A percentile compares a stretch with the other conserved stretches of the same genome.
phyloP scores from a whole-genome alignment of 2,888 invertebrate species.

The Acanthopleura granulata region DNA sequence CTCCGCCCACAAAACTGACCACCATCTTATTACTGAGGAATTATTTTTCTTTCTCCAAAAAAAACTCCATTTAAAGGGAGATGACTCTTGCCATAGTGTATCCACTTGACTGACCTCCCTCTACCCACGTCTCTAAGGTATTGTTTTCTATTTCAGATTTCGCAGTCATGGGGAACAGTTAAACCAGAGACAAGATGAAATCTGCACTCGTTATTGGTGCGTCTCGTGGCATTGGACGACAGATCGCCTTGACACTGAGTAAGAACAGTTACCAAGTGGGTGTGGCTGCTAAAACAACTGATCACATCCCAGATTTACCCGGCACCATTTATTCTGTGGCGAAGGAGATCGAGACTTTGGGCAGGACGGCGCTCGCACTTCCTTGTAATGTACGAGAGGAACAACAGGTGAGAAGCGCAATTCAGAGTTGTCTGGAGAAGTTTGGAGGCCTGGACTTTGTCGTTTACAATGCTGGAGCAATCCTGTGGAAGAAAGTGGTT shows the following conservation, averaged over 20 bases:
- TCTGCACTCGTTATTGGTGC: conserved; percentile 55
- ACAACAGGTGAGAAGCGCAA: conserved; percentile 40
- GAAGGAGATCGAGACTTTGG: conserved; percentile 42
- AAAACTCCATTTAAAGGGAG: no score
- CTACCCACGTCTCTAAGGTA: no score
- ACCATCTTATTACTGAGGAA: no score
- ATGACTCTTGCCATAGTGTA: no score
- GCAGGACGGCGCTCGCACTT: conserved; percentile 48
- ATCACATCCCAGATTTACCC: conserved; percentile 40
- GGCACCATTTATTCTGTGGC: conserved; percentile 50
- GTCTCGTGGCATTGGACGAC: conserved; percentile 57
- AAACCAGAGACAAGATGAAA: conserved; percentile 28
- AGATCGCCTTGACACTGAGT: conserved; percentile 49
- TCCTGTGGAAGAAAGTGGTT: conserved; percentile 72
- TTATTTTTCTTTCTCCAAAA: no score
- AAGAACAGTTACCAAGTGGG: conserved; percentile 49
- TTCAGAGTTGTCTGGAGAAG: conserved; percentile 71
- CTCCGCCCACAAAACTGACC: no score
- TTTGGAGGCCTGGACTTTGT: conserved; percentile 82
- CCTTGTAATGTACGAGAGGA: conserved; percentile 51
- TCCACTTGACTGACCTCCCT: no score
- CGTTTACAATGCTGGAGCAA: conserved; percentile 85
- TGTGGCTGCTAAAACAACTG: conserved; percentile 53
- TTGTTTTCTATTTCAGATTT: no score
- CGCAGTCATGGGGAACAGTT: no score